Conservation (phyloP, 2,113 vertebrate genomes). For the Ameiurus melas region DNA sequence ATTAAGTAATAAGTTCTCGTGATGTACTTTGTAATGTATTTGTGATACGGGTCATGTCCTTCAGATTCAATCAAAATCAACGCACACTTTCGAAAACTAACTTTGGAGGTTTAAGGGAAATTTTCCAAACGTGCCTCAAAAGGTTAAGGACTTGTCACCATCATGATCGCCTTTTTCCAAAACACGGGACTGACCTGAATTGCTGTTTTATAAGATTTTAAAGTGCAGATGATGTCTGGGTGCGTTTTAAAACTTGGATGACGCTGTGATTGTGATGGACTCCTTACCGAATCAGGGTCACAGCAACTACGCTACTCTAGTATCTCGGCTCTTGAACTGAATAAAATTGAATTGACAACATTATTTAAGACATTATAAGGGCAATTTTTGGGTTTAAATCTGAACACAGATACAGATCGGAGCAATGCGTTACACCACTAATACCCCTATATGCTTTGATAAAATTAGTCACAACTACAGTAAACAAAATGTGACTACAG, state of each 20-base stretch:
- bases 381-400: background rate
- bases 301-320: background rate
- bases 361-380: background rate
- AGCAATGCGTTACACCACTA: background rate
- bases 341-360: background rate
- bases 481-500: background rate
- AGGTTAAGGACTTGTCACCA: background rate
- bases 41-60: slow-evolving; percentile 44
- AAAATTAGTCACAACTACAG: background rate
- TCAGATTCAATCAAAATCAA: slow-evolving; percentile 42
- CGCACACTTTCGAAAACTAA: slow-evolving; percentile 17
- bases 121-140: background rate
- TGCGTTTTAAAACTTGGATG: background rate
- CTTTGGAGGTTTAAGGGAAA: slow-evolving; percentile 7
- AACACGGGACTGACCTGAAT: slow-evolving; percentile 2
- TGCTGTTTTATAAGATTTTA: background rate
- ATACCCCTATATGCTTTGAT: rapidly evolving
- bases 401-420: background rate
- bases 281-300: background rate
- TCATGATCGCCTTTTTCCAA: too few species aligned
- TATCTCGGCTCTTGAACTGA: background rate
- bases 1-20: slow-evolving; percentile 57
- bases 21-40: slow-evolving; percentile 47
- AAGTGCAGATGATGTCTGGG: background rate
- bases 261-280: background rate